Percentiles rank a stretch among this genome's conserved stretches.
These are phyloP conservation scores for Galaxias olidus DNA, from an alignment of 2,797 vertebrate species.

Conservation along the genomic window DNA sequence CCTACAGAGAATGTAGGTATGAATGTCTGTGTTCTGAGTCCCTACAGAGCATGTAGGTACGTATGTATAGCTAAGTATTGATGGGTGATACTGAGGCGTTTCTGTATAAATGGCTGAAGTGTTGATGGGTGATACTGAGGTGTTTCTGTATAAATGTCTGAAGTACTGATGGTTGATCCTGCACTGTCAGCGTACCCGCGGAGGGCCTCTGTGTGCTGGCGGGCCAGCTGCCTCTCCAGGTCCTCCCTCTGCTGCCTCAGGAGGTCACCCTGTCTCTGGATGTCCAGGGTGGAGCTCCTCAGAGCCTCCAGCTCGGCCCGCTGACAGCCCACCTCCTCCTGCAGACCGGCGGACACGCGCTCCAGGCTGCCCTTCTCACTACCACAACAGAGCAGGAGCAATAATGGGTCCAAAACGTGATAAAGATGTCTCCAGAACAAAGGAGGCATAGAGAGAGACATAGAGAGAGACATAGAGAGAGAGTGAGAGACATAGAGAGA, in stretches of 20 bases:
- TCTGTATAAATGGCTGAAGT: too few species aligned
- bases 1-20: too few species aligned
- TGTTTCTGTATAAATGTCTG: too few species aligned
- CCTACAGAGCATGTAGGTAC: too few species aligned
- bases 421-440: neutral
- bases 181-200: conserved; percentile 67
- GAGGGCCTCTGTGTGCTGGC: conserved; percentile 66
- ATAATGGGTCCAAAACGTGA: too few species aligned
- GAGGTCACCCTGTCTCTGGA: conserved; percentile 72
- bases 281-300: conserved; percentile 63
- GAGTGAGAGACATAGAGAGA: neutral
- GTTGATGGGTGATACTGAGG: too few species aligned
- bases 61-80: too few species aligned
- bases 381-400: neutral
- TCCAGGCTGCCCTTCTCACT: conserved; percentile 79
- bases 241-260: conserved; percentile 75
- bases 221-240: conserved; percentile 68
- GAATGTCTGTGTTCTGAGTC: too few species aligned
- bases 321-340: conserved; percentile 63
- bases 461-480: too few species aligned
- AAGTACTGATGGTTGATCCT: neutral
- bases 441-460: neutral
- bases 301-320: conserved; percentile 66
- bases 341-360: conserved; percentile 58
- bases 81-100: too few species aligned